Conservation (phyloP, 1,140 invertebrate genomes). For the Heterodera schachtii region DNA sequence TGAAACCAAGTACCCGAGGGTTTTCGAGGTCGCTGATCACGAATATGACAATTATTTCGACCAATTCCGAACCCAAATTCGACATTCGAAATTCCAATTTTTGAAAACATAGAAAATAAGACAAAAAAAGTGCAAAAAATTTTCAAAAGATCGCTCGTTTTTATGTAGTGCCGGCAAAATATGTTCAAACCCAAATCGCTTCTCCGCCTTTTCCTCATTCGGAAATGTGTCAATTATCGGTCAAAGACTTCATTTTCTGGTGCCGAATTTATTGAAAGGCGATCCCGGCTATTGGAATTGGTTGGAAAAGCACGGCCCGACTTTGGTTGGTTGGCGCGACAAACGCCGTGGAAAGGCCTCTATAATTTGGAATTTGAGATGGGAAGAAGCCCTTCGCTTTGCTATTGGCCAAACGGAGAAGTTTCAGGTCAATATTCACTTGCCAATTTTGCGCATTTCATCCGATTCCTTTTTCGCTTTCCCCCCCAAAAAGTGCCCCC, state of each 20-base stretch:
- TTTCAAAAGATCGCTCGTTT: no score
- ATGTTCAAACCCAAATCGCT: no score
- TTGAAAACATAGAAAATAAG: no score
- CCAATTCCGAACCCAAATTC: no score
- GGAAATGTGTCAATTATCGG: no score
- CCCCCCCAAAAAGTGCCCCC: slow-evolving; percentile 37
- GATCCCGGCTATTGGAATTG: slow-evolving; percentile 7
- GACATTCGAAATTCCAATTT: no score
- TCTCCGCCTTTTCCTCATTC: slow-evolving; percentile 57
- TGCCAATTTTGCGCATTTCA: not conserved
- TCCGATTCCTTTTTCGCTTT: not conserved
- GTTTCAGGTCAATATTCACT: not conserved
- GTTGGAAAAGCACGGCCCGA: not conserved
- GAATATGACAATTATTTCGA: no score
- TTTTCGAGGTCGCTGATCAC: no score
- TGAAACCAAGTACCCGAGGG: no score
- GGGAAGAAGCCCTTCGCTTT: slow-evolving; percentile 11
- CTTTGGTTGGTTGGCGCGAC: not conserved
- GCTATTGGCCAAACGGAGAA: slow-evolving; percentile 16
- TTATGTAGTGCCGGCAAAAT: no score
- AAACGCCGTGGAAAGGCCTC: not conserved
- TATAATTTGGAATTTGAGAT: not conserved
- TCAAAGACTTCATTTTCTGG: slow-evolving; percentile 22
- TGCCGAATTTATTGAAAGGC: slow-evolving; percentile 30
- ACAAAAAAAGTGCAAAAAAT: no score